Conservation (phyloP, 37 sponge, comb jelly and placozoan species). For the Tethya wilhelma region DNA sequence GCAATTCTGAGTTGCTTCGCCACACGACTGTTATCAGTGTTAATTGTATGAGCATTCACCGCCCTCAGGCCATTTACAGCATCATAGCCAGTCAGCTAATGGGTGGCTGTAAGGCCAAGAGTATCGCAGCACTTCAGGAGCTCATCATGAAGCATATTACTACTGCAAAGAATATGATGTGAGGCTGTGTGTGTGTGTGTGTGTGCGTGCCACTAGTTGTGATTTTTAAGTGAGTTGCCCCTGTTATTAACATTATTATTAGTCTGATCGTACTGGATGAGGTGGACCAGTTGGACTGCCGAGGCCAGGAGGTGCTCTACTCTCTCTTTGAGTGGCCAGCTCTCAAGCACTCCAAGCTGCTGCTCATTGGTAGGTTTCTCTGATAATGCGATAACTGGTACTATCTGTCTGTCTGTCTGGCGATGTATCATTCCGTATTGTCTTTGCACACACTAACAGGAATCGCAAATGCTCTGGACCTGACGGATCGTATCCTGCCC, state of each 20-base stretch:
- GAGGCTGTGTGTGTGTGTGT: constrained; percentile 16
- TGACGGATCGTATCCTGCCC: constrained; percentile 83
- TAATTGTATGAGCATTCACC: constrained; percentile 66
- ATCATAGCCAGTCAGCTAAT: constrained; percentile 17
- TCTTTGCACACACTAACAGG: constrained; percentile 40
- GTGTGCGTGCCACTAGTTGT: too few species aligned
- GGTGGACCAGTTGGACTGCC: constrained; percentile 78
- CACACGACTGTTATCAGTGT: constrained; percentile 4
- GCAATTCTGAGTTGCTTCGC: not conserved
- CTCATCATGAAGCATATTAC: constrained; percentile 34
- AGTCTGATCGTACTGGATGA: constrained; percentile 92
- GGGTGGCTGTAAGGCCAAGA: not conserved
- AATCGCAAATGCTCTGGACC: constrained; percentile 89
- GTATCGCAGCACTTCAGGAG: not conserved
- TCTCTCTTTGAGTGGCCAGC: constrained; percentile 89
- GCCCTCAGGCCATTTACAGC: constrained; percentile 45
- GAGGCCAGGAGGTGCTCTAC: constrained; percentile 83
- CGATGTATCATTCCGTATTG: constrained; percentile 1
- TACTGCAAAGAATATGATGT: constrained; percentile 53
- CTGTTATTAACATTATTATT: not conserved
- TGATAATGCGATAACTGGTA: not conserved
- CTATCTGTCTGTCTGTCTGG: not conserved
- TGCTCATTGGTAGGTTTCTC: constrained; percentile 76
- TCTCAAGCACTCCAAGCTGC: constrained; percentile 67
- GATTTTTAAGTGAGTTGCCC: not conserved